Conservation (phyloP, 2,797 vertebrate genomes). For the Gymnothorax reevesii region DNA sequence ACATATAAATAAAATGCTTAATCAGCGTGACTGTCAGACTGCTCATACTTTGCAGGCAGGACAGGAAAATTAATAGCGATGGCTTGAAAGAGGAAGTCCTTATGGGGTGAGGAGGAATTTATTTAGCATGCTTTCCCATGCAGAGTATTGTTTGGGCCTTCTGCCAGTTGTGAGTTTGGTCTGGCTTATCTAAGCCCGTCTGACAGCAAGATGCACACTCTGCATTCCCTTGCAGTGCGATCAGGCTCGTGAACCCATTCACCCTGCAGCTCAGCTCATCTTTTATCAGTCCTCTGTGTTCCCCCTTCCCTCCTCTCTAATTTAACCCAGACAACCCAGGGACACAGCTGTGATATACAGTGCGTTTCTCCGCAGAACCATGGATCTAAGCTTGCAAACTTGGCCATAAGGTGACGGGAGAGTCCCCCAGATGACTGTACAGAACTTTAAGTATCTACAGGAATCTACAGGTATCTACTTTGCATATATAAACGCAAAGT, state of each 20-base stretch:
- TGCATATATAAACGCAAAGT: too few relatives aligned
- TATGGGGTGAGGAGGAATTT: background rate
- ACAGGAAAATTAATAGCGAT: background rate
- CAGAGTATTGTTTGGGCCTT: background rate
- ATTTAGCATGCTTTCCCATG: background rate
- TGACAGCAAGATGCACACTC: background rate
- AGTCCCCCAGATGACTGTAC: too few relatives aligned
- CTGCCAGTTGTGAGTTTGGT: background rate
- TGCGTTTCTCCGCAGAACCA: background rate
- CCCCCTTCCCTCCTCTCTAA: background rate
- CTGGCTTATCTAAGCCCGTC: background rate
- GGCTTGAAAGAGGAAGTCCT: background rate
- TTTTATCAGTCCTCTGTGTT: background rate
- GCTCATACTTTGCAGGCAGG: background rate
- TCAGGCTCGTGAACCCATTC: background rate
- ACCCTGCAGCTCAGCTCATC: background rate
- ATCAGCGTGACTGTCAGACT: background rate
- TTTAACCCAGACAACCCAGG: background rate
- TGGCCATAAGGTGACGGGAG: background rate
- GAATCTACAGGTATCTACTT: too few relatives aligned
- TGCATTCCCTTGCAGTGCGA: background rate
- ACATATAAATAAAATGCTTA: background rate
- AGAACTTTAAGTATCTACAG: too few relatives aligned
- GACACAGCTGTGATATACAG: background rate
- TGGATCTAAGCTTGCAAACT: background rate